Evolutionary conservation across 2,113 vertebrate species (phyloP).

Genomic region (Bubo scandiacus): DNA sequence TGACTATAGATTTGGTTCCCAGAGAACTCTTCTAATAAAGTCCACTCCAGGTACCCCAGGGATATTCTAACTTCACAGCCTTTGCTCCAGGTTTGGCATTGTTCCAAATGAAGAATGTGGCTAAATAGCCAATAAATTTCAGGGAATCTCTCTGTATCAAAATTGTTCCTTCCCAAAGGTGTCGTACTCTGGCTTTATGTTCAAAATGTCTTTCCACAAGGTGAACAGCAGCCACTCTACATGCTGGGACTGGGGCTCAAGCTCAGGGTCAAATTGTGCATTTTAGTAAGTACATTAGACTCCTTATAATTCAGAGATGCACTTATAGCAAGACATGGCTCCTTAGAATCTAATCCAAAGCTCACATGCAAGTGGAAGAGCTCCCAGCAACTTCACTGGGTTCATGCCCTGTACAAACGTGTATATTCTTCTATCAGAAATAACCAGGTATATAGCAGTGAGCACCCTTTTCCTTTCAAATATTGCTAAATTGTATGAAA

Average conservation of each 20-base stretch:
- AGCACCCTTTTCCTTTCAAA: not conserved
- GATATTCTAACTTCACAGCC: not conserved
- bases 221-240: not conserved
- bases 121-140: not conserved
- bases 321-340: not conserved
- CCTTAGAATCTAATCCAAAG: not conserved
- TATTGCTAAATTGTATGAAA: not conserved
- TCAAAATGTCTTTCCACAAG: not conserved
- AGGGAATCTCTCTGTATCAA: not conserved
- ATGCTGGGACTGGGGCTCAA: not conserved
- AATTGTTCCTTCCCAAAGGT: not conserved
- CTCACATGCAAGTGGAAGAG: not conserved
- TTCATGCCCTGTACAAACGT: not conserved
- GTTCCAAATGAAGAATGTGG: not conserved
- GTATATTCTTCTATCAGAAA: not conserved
- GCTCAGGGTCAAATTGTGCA: not conserved
- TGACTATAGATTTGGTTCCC: not conserved
- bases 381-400: not conserved
- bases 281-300: not conserved
- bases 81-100: not conserved
- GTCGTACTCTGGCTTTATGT: not conserved
- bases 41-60: not conserved
- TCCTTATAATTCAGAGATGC: not conserved
- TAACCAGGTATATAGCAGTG: not conserved
- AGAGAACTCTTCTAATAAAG: not conserved